Conservation (phyloP, 2,797 vertebrate species). For the Cirrhinus mrigala region DNA sequence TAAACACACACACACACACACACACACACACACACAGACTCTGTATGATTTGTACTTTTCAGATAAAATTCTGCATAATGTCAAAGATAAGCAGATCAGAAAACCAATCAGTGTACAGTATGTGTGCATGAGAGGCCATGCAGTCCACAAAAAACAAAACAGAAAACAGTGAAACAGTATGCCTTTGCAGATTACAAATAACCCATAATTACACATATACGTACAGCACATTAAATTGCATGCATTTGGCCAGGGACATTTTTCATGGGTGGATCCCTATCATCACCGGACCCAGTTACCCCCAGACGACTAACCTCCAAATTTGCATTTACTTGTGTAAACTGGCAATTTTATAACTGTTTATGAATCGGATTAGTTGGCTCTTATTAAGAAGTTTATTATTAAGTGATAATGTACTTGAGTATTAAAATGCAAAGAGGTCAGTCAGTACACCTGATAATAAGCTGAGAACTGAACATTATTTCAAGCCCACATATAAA, state of each 20-base stretch:
- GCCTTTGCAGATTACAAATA: background rate
- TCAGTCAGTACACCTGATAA: constrained; percentile 59
- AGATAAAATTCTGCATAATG: background rate
- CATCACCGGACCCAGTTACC: background rate
- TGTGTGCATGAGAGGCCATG: background rate
- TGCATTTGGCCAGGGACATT: background rate
- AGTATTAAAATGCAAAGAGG: constrained; percentile 57
- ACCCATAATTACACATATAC: background rate
- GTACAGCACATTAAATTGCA: background rate
- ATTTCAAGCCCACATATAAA: constrained; percentile 48
- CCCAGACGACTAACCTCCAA: background rate
- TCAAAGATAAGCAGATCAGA: background rate
- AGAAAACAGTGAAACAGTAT: background rate
- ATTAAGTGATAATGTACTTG: background rate
- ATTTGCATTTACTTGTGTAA: constrained; percentile 56
- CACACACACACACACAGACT: background rate
- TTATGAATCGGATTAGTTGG: constrained; percentile 57
- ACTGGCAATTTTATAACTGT: constrained; percentile 69
- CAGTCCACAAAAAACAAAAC: background rate
- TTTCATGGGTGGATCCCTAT: background rate
- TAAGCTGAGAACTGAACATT: constrained; percentile 50
- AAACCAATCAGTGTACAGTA: background rate
- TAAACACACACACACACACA: background rate
- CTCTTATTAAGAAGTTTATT: background rate
- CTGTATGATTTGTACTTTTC: background rate